phyloP scores from a whole-genome alignment of 2,888 invertebrate genomes.

The Drosophila atripex region DNA sequence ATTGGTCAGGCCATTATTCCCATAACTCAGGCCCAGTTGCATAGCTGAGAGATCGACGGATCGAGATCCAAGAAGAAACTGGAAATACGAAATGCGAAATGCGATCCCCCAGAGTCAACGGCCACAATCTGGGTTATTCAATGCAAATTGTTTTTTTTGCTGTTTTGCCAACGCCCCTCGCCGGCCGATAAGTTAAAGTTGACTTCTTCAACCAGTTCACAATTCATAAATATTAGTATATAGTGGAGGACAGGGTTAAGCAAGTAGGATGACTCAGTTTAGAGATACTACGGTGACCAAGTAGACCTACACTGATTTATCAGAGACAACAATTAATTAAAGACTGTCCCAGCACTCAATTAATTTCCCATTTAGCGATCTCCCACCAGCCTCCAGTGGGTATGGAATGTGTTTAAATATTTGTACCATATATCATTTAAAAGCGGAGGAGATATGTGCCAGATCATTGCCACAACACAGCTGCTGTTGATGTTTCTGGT shows the following conservation, averaged over 20 bases:
- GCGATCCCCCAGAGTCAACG: constrained; percentile 34
- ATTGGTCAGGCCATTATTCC: constrained; percentile 27
- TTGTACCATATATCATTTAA: no score
- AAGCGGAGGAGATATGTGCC: constrained; percentile 11
- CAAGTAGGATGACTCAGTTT: background rate
- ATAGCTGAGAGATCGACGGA: constrained; percentile 23
- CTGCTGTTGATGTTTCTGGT: constrained; percentile 33
- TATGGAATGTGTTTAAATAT: no score
- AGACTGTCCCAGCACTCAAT: constrained; percentile 20
- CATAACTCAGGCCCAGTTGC: constrained; percentile 34
- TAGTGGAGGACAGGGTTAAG: background rate
- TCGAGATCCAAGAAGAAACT: constrained; percentile 28
- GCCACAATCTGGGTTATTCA: constrained; percentile 51
- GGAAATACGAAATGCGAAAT: constrained; percentile 39
- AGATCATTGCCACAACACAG: constrained; percentile 42
- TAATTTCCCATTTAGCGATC: constrained; percentile 31
- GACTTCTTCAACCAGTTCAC: constrained; percentile 1
- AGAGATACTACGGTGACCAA: background rate
- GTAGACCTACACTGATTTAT: constrained; percentile 4
- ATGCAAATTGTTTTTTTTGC: constrained; percentile 44
- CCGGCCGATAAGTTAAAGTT: constrained; percentile 26
- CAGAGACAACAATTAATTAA: constrained; percentile 20
- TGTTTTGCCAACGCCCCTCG: constrained; percentile 35
- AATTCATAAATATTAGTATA: constrained; percentile 2
- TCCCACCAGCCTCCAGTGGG: no score